Base-by-base conservation (phyloP, 2,113 vertebrate genomes). In the Festucalex cinctus region DNA sequence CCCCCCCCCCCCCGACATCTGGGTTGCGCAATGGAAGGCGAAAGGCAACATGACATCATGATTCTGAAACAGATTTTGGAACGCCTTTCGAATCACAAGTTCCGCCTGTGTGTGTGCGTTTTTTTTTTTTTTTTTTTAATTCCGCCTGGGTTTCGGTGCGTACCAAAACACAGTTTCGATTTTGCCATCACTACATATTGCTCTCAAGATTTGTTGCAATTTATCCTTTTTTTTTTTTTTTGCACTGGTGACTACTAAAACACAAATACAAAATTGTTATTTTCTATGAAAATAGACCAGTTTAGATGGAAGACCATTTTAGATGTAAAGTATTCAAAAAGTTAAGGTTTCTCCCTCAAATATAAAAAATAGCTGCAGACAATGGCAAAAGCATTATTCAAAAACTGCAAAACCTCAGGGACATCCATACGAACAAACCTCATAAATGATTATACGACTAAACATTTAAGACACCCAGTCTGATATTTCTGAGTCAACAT, bases 271-370 rank as follows among this genome's bases (percentile, higher is more conserved):
- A 20, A 51, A 51, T 5, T 16, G 7, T 20, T 19, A 19, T 6
- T n/a, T 49, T 19, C 3, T 3, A 20, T 22, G 48, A 20, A 51
- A 49, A 46, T 46, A 46, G 5, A 46, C 5, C 43, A 17, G 14
- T 16, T 44, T 39, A 39, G n/a, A n/a, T n/a, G n/a, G n/a, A n/a
- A 41, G 39, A 46, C 16, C 43, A 46, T 46, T 19, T 46, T 5
- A 46, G 14, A 44, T 17, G 43, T 3, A 1, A 5, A 44, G 16
- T 16, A 44, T 44, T 16, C 43, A 46, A 69, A 84, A 82, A 74
- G 71, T 57, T 43, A 72, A 51, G 49, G 28, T 36, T 65, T 53
- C 66, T 5, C 57, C 65, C 39, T 72, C 59, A 44, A 62, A 74
- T 41, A 77, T 76, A 75, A 67, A 39, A n/a, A 13, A 57, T 32